Evolutionary conservation across 1,140 invertebrate genomes (phyloP), one percentile per base, ranked within the genome.

Genomic region (Rhizoglyphus robini): DNA sequence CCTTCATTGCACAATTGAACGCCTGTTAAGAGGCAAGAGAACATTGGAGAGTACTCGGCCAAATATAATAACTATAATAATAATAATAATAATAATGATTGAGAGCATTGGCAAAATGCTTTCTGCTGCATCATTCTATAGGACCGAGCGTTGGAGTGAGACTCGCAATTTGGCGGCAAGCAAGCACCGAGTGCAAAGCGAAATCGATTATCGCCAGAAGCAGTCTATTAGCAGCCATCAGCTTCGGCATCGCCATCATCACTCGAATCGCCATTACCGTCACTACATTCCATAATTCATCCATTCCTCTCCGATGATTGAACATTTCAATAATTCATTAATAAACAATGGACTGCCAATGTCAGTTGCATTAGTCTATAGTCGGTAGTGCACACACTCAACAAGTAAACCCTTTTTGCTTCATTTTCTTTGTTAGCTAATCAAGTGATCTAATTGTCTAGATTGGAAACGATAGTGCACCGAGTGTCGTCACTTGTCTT

Each of bases 321-420:
- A 54, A 54, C 51, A 54, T 54, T 54, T 54, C 51, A 54, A 54
- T 54, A 54, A 54, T 54, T 54, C 51, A 54, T 54, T 23, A 54
- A 54, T 54, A 54, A 54, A 54, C 51, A 54, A 54, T 54, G 23
- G 51, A 18, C 18, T 41, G 8, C 8, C 36, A 11, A 11, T 41
- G 36, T 18, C 36, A 41, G n/a, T n/a, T n/a, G n/a, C n/a, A n/a
- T n/a, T n/a, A n/a, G n/a, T n/a, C n/a, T n/a, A n/a, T n/a, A n/a
- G n/a, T n/a, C n/a, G n/a, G n/a, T n/a, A n/a, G n/a, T n/a, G n/a
- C n/a, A n/a, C n/a, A n/a, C n/a, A n/a, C n/a, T n/a, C n/a, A n/a
- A n/a, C n/a, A n/a, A n/a, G n/a, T n/a, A n/a, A n/a, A n/a, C n/a
- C n/a, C n/a, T n/a, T n/a, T n/a, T n/a, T n/a, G n/a, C n/a, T n/a